These are phyloP conservation scores for Melanotaenia duboulayi DNA, from an alignment of 2,113 vertebrate species.

Conservation along the genomic window DNA sequence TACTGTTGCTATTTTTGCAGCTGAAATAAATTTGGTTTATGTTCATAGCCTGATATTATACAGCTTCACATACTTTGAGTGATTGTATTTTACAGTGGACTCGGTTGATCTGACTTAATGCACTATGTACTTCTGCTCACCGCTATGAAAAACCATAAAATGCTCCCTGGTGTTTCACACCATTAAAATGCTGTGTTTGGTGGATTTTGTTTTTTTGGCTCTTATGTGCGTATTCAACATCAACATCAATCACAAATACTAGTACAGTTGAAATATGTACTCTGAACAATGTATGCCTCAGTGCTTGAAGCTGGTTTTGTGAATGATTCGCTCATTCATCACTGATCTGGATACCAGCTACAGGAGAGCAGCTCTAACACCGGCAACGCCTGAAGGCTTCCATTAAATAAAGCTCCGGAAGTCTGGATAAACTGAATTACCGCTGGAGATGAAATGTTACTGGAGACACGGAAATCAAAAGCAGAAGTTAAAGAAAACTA, in stretches of 20 bases:
- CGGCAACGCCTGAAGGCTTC: slow-evolving; percentile 33
- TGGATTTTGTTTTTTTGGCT: slow-evolving; percentile 16
- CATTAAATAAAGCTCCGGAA: slow-evolving; percentile 46
- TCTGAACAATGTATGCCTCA: slow-evolving; percentile 6
- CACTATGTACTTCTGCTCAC: slow-evolving; percentile 39
- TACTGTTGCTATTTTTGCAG: slow-evolving; percentile 35
- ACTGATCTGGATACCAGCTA: slow-evolving; percentile 2
- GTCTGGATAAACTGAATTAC: slow-evolving; percentile 60
- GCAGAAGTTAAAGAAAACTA: slow-evolving; percentile 40
- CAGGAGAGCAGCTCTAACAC: slow-evolving; percentile 18
- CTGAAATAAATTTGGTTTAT: slow-evolving; percentile 24
- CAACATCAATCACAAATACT: not conserved
- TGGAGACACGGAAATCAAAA: slow-evolving; percentile 57
- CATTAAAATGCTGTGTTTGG: slow-evolving; percentile 5
- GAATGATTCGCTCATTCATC: slow-evolving; percentile 39
- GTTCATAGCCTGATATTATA: slow-evolving; percentile 30
- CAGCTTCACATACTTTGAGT: slow-evolving; percentile 28
- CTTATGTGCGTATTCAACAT: not conserved
- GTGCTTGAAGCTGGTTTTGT: slow-evolving; percentile 21
- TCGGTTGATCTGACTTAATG: slow-evolving; percentile 26
- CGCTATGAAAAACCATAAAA: slow-evolving; percentile 34
- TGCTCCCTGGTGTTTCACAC: slow-evolving; percentile 27
- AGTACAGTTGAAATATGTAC: not conserved
- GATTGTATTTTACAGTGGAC: slow-evolving; percentile 36
- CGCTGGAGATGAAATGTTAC: slow-evolving; percentile 63